Evolutionary conservation across 1,140 invertebrate genomes (phyloP).

Genomic region (Stegodyphus mimosarum): DNA sequence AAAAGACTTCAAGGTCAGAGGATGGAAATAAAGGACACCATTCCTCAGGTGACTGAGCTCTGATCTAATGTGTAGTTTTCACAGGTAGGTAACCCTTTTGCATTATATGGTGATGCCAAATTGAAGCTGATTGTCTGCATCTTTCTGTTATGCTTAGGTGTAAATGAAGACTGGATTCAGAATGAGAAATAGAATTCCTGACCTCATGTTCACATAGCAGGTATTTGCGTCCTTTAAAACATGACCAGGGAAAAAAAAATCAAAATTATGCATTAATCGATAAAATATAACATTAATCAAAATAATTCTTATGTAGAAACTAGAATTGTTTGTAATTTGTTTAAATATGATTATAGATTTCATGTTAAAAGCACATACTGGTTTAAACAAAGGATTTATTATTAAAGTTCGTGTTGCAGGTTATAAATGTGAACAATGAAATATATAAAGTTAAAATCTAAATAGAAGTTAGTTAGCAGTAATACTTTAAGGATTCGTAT

Average conservation of each 20-base stretch:
- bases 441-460: too few species aligned
- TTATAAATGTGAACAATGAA: too few species aligned
- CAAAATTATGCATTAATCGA: background rate
- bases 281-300: too few species aligned
- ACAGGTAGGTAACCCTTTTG: conserved; percentile 43
- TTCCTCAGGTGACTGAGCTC: conserved; percentile 58
- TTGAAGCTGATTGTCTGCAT: conserved; percentile 58
- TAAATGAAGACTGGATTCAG: conserved; percentile 51
- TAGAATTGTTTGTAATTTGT: too few species aligned
- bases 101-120: conserved; percentile 25
- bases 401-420: too few species aligned
- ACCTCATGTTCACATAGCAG: conserved; percentile 24
- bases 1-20: conserved; percentile 31
- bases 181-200: conserved; percentile 42
- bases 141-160: conserved; percentile 55
- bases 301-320: too few species aligned
- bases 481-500: too few species aligned
- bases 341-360: too few species aligned
- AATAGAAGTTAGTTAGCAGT: too few species aligned
- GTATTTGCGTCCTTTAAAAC: conserved; percentile 58
- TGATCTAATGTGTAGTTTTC: conserved; percentile 47
- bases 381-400: too few species aligned
- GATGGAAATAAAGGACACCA: conserved; percentile 31
- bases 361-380: too few species aligned
- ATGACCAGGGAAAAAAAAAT: conserved; percentile 15